These are phyloP conservation scores for Nebria salina DNA, from an alignment of 2,888 invertebrate species.

Conservation along the genomic window DNA sequence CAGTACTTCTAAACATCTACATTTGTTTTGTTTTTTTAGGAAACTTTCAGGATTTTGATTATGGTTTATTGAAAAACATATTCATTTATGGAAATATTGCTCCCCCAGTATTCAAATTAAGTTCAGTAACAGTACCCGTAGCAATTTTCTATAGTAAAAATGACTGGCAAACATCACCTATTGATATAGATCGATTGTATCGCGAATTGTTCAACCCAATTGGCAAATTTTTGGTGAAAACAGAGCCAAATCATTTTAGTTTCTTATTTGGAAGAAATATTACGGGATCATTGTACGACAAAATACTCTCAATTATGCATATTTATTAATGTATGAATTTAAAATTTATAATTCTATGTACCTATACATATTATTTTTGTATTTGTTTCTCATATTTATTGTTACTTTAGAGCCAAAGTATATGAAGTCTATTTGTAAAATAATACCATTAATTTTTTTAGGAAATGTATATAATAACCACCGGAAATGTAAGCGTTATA, in stretches of 20 bases:
- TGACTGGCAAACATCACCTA: constrained; percentile 69
- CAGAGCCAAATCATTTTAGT: constrained; percentile 19
- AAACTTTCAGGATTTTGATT: constrained; percentile 66
- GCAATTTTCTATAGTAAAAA: constrained; percentile 72
- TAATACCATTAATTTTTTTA: no score
- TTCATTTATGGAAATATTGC: constrained; percentile 64
- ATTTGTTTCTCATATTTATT: not conserved
- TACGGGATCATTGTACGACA: not conserved
- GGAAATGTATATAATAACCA: no score
- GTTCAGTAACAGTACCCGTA: constrained; percentile 68
- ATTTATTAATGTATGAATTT: not conserved
- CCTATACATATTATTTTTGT: not conserved
- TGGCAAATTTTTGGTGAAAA: constrained; percentile 64
- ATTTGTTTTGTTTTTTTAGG: not conserved
- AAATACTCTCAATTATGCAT: not conserved
- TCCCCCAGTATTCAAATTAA: constrained; percentile 71
- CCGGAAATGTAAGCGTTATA: no score
- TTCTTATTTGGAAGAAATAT: constrained; percentile 10
- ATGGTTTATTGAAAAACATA: constrained; percentile 65
- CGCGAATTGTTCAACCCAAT: constrained; percentile 64
- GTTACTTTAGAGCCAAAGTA: not conserved
- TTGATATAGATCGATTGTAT: constrained; percentile 65
- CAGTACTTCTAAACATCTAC: not conserved
- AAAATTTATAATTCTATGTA: not conserved
- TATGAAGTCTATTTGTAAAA: no score